Base-by-base conservation (phyloP, 2,113 vertebrate species). In the Hoplias malabaricus region DNA sequence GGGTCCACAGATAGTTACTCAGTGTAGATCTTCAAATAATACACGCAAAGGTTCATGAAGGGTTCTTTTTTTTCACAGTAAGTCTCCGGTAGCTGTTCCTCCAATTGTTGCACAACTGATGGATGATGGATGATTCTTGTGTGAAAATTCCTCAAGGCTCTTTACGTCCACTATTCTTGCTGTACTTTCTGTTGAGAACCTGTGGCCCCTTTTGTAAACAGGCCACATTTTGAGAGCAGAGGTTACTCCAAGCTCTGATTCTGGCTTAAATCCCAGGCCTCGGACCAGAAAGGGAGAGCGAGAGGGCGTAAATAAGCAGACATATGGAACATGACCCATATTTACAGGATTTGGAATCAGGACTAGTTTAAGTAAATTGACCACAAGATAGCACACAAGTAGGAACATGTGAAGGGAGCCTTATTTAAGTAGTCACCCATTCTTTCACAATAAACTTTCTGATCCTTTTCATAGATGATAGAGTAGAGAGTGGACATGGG, bases 41-140 rank as follows among this genome's bases (percentile, higher is more conserved):
- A 13, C 67, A 5, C 62, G 43, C n/a, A 77, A 50, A 34, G 19
- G 54, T 78, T 61, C 21, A 74, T 71, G 61, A 84, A 74, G 71
- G 38, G n/a, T 38, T 4, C 9, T 38, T 48, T 19, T 19, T 2
- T 48, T 2, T 91, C 85, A 90, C 86, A 84, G 85, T 88, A 77
- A 83, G 73, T 83, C 84, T 77, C 83, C 79, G 87, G 84, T 87
- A 83, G 69, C 75, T 81, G 79, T 70, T 57, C 54, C 78, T 88
- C 69, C 68, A 67, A 8, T 50, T 38, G 77, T 46, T 72, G 65
- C 31, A 77, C 13, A 77, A 69, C 9, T 65, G 42, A 23, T 36
- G 61, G n/a, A 14, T 12, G 11, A 36, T 27, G 16, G n/a, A 57
- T 33, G 36, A 25, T 36, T 48, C 3, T 38, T 80, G 48, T 74